Conservation (phyloP, 1,140 invertebrate species). For the Mylabris phalerata region DNA sequence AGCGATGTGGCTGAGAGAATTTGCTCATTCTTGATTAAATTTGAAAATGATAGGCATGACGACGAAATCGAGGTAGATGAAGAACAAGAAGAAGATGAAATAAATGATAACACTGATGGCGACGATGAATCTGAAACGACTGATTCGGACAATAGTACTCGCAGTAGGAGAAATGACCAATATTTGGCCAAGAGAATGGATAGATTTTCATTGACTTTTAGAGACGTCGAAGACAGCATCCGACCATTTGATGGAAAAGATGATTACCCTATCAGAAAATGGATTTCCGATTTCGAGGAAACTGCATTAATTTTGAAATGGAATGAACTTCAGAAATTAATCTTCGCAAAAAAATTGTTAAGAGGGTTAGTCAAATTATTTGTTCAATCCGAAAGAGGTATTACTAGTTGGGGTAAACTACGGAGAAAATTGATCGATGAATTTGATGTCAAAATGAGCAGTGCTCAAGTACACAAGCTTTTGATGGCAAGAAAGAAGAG, state of each 20-base stretch:
- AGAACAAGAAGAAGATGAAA: too few species aligned
- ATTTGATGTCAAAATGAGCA: slow-evolving; percentile 22
- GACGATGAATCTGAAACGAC: too few species aligned
- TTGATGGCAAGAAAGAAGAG: slow-evolving; percentile 24
- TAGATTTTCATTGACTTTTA: slow-evolving; percentile 7
- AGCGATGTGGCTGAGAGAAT: too few species aligned
- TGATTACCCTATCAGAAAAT: slow-evolving; percentile 26
- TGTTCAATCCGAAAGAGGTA: slow-evolving; percentile 27
- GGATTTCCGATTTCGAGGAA: slow-evolving; percentile 35
- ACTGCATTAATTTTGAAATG: slow-evolving; percentile 22
- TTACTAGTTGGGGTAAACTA: slow-evolving; percentile 28
- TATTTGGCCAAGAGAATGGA: too few species aligned
- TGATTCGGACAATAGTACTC: too few species aligned
- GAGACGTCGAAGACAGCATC: slow-evolving; percentile 25
- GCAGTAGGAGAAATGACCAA: too few species aligned
- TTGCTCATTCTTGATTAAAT: too few species aligned
- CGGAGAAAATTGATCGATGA: slow-evolving; percentile 21
- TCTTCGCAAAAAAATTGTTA: slow-evolving; percentile 36
- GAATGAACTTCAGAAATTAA: slow-evolving; percentile 28
- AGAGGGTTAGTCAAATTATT: slow-evolving; percentile 30
- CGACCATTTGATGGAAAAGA: slow-evolving; percentile 22
- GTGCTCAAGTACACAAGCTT: slow-evolving; percentile 28
- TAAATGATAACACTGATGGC: too few species aligned
- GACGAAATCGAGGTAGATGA: too few species aligned
- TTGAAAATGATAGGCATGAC: too few species aligned